A percentile compares a stretch with the other conserved stretches of the same genome.
phyloP scores from a whole-genome alignment of 2,797 vertebrate species.

The Tauraco hartlaubi region DNA sequence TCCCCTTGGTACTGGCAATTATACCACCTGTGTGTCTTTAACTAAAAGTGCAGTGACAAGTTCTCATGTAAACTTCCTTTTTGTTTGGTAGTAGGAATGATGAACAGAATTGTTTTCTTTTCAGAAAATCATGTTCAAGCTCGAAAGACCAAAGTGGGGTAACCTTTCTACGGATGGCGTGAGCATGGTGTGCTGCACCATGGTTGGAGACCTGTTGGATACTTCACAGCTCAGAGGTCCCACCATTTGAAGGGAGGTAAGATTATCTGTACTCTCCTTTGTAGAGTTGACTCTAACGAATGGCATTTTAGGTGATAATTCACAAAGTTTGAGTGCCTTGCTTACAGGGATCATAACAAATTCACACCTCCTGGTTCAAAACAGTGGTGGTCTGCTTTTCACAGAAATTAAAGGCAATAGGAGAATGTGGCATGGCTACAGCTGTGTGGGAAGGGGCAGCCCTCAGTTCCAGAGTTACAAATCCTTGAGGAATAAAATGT shows the following conservation, averaged over 20 bases:
- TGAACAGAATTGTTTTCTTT: neutral
- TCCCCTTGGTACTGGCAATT: neutral
- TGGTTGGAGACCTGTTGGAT: neutral
- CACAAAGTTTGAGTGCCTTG: neutral
- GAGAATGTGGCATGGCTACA: neutral
- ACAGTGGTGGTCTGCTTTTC: neutral
- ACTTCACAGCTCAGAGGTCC: neutral
- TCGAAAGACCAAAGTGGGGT: neutral
- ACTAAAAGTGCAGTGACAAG: neutral
- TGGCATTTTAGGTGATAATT: neutral
- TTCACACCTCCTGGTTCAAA: neutral
- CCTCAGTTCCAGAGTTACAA: neutral
- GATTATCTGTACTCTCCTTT: neutral
- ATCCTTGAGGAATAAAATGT: neutral
- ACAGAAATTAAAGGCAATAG: neutral
- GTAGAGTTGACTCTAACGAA: neutral
- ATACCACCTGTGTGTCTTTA: neutral
- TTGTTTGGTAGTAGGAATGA: neutral
- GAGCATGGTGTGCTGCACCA: neutral
- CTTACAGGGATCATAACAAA: neutral
- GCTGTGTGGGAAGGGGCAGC: neutral
- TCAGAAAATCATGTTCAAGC: neutral
- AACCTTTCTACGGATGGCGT: neutral
- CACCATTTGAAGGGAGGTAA: neutral
- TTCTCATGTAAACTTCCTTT: neutral